Evolutionary conservation across 2,888 invertebrate genomes (phyloP).

Genomic region (Ischnura elegans): DNA sequence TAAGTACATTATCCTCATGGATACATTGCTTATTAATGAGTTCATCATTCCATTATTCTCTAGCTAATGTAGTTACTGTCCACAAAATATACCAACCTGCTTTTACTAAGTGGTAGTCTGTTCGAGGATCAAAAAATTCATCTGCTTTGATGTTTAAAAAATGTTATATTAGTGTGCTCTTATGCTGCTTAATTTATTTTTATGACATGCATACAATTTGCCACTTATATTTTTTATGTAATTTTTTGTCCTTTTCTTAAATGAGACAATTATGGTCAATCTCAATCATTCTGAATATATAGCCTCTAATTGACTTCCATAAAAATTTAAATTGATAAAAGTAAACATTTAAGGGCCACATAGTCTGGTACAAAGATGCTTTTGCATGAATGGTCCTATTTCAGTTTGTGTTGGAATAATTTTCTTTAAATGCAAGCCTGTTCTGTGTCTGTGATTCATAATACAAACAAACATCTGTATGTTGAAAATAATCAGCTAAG

Average conservation of each 20-base stretch:
- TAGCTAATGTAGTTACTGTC: not conserved
- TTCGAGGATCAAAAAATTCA: not conserved
- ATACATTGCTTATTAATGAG: not conserved
- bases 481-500: not conserved
- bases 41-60: slow-evolving; percentile 12
- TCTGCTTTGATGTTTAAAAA: not conserved
- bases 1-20: not conserved
- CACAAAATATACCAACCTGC: not conserved
- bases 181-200: not conserved
- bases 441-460: too few species aligned
- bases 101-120: not conserved
- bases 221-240: not conserved
- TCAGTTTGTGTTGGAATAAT: too few species aligned
- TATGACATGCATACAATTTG: not conserved
- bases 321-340: too few species aligned
- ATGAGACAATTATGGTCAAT: not conserved
- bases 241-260: not conserved
- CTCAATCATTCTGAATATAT: not conserved
- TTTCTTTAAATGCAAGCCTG: not conserved
- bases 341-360: too few species aligned
- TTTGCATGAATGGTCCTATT: too few species aligned
- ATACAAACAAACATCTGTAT: not conserved
- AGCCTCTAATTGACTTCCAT: too few species aligned
- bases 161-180: not conserved
- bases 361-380: too few species aligned